A percentile compares a stretch with the other conserved stretches of the same genome.
Conservation (phyloP, 1,140 invertebrate species). For the Drosophila parvula region DNA sequence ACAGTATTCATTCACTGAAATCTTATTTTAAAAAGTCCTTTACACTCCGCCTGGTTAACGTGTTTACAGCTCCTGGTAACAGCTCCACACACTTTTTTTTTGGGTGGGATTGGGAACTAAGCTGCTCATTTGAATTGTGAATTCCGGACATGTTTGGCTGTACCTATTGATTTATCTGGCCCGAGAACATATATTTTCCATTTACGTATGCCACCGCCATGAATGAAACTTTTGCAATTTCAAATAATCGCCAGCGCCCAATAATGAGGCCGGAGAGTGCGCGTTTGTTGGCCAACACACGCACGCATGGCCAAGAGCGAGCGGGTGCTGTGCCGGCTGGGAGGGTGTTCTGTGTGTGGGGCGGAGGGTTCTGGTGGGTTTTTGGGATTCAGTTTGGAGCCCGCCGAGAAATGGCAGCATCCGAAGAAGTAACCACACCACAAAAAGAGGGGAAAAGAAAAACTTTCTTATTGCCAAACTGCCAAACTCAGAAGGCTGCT, state of each 20-base stretch:
- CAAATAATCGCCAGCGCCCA: constrained; percentile 78
- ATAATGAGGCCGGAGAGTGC: constrained; percentile 76
- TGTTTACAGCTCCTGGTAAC: too few species aligned
- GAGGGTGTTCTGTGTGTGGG: constrained; percentile 6
- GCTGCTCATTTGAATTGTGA: constrained; percentile 61
- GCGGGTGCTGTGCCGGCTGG: neutral
- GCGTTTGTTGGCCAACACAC: constrained; percentile 47
- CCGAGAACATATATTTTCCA: constrained; percentile 69
- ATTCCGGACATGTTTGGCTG: constrained; percentile 73
- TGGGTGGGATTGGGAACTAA: constrained; percentile 16
- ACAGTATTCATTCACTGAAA: neutral
- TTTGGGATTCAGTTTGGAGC: constrained; percentile 33
- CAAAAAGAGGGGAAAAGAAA: constrained; percentile 66
- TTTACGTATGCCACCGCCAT: constrained; percentile 73
- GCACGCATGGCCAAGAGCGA: constrained; percentile 39
- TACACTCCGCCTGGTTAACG: neutral
- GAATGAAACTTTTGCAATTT: constrained; percentile 82
- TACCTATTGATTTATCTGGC: constrained; percentile 72
- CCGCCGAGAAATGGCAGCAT: constrained; percentile 31
- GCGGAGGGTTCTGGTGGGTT: constrained; percentile 5
- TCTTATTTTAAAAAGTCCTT: neutral
- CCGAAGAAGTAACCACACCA: constrained; percentile 47
- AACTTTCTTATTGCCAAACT: constrained; percentile 82
- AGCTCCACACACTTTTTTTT: neutral
- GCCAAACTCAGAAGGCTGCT: constrained; percentile 66